Evolutionary conservation across 2,888 invertebrate species (phyloP).

Genomic region (Xestia ashworthii): DNA sequence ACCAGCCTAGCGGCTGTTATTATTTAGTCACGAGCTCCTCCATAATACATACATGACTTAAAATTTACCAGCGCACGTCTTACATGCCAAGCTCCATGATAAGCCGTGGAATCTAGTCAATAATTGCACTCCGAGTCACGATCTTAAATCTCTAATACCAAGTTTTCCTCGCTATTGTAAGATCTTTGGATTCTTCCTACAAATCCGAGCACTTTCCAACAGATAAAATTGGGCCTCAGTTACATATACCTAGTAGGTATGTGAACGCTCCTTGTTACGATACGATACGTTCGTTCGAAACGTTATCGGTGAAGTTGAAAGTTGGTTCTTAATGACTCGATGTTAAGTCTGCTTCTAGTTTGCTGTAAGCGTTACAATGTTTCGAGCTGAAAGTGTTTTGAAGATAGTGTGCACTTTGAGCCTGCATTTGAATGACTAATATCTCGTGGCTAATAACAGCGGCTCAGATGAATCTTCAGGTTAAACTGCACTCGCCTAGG

Average conservation of each 20-base stretch:
- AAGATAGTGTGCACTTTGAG: no score
- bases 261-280: conserved; percentile 21
- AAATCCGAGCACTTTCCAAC: conserved; percentile 39
- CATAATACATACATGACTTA: no score
- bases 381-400: no score
- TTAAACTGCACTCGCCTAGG: no score
- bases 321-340: conserved; percentile 20
- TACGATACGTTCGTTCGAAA: no score
- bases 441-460: no score
- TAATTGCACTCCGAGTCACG: conserved; percentile 37
- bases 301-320: conserved; percentile 19
- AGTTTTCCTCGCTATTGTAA: conserved; percentile 28
- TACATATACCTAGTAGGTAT: conserved; percentile 44
- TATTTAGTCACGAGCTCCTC: no score
- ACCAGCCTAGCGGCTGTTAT: no score
- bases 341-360: not conserved
- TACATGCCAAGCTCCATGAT: not conserved
- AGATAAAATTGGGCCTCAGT: conserved; percentile 41
- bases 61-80: not conserved
- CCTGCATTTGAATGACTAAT: no score
- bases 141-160: conserved; percentile 36
- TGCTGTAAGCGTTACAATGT: no score
- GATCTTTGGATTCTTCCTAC: conserved; percentile 21
- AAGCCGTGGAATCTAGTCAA: conserved; percentile 26
- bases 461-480: no score